Evolutionary conservation across 2,797 vertebrate genomes (phyloP).

Genomic region (Sebastes itinus): DNA sequence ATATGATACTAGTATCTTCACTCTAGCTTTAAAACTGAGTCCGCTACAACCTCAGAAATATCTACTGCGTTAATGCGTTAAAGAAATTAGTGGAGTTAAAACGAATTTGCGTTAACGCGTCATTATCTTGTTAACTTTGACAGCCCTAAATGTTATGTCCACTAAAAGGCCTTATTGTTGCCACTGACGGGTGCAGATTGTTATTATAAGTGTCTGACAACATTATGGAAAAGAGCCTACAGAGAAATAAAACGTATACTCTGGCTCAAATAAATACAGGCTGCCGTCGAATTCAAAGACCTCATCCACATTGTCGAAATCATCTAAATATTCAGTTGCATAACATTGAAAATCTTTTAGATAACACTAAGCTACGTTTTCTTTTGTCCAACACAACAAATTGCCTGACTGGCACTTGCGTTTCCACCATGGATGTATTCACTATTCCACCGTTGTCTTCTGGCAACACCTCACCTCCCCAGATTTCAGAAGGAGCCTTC

Average conservation of each 20-base stretch:
- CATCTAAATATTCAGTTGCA: neutral
- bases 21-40: too few species aligned
- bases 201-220: neutral
- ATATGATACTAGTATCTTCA: too few species aligned
- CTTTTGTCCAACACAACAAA: neutral
- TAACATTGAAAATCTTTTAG: neutral
- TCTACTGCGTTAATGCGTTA: too few species aligned
- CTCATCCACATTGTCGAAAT: neutral
- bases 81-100: too few species aligned
- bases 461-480: too few species aligned
- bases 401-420: rapidly evolving
- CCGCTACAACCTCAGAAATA: too few species aligned
- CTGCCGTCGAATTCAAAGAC: too few species aligned
- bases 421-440: neutral
- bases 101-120: too few species aligned
- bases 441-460: neutral
- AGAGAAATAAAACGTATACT: neutral
- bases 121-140: too few species aligned
- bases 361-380: neutral
- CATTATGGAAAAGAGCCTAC: neutral
- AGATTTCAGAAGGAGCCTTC: neutral
- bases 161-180: neutral
- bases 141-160: neutral
- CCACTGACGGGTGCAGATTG: neutral
- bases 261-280: neutral